These are phyloP conservation scores for Danio tinwini DNA, from an alignment of 2,797 vertebrate genomes.

Conservation along the genomic window DNA sequence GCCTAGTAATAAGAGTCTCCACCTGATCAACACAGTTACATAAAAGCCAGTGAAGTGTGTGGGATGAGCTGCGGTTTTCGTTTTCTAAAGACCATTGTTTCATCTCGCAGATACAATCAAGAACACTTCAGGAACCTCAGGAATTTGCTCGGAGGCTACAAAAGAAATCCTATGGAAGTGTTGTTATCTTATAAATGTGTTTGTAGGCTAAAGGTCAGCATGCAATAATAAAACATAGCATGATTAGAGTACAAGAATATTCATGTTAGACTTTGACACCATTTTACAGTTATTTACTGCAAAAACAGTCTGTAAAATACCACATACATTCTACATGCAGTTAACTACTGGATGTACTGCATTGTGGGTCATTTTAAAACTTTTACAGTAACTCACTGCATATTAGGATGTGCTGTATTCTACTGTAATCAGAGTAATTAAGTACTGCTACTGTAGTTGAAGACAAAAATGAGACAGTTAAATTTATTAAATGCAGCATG, in stretches of 20 bases:
- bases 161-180: not conserved
- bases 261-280: not conserved
- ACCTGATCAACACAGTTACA: not conserved
- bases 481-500: too few species aligned
- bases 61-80: not conserved
- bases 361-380: too few species aligned
- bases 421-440: too few species aligned
- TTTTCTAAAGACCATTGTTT: constrained; percentile 32
- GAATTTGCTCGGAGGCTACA: not conserved
- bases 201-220: not conserved
- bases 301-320: too few species aligned
- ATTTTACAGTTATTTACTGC: too few species aligned
- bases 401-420: too few species aligned
- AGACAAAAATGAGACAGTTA: too few species aligned
- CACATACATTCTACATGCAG: too few species aligned
- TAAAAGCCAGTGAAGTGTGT: constrained; percentile 5
- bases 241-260: not conserved
- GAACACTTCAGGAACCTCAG: constrained; percentile 12
- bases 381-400: too few species aligned
- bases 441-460: too few species aligned
- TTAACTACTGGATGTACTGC: too few species aligned
- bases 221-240: not conserved
- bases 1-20: not conserved
- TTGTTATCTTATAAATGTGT: not conserved
- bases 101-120: constrained; percentile 1